These are phyloP conservation scores for Drosophila virilis DNA, from an alignment of 1,140 invertebrate genomes.

Conservation along the genomic window DNA sequence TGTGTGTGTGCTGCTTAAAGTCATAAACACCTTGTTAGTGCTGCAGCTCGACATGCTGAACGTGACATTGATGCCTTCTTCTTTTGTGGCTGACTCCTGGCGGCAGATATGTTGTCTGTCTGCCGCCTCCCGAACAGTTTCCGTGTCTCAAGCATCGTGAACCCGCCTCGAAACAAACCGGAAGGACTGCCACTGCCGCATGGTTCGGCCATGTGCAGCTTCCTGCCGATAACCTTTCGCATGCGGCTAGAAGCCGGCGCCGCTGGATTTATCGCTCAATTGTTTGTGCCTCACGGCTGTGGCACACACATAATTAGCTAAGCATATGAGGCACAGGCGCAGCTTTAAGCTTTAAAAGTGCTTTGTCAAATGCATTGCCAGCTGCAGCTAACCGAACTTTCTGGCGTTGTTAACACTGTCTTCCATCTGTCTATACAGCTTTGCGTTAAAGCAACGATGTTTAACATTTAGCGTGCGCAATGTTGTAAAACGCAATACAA, in stretches of 20 bases:
- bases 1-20: constrained; percentile 57
- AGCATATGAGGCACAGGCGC: neutral
- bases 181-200: constrained; percentile 36
- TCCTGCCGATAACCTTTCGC: constrained; percentile 72
- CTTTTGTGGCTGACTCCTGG: constrained; percentile 57
- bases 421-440: no score
- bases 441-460: no score
- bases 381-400: no score
- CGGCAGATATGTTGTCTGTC: neutral
- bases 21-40: constrained; percentile 81
- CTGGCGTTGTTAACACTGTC: no score
- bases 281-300: constrained; percentile 37
- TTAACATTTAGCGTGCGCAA: no score
- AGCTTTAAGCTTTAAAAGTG: neutral
- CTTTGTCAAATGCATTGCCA: neutral
- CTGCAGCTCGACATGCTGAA: constrained; percentile 71
- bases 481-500: neutral
- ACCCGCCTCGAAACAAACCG: neutral
- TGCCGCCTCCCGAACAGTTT: constrained; percentile 54
- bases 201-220: constrained; percentile 69
- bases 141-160: constrained; percentile 71
- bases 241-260: constrained; percentile 46
- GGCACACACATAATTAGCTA: constrained; percentile 54
- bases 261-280: constrained; percentile 62
- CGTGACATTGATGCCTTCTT: constrained; percentile 82